phyloP scores from a whole-genome alignment of 2,797 vertebrate species.

The Poeciliopsis gracilis region DNA sequence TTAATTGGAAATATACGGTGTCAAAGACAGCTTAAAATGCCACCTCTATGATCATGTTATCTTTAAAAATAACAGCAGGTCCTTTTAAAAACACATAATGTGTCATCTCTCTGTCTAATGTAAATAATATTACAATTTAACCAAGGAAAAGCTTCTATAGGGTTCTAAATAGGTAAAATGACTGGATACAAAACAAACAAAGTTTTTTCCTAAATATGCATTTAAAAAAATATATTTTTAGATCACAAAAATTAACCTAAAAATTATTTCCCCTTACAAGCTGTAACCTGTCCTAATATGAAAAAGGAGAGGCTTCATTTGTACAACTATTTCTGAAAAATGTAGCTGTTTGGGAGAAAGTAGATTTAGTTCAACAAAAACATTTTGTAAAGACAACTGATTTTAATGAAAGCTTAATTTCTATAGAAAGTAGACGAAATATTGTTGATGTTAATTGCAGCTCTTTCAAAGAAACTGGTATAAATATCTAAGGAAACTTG shows the following conservation, averaged over 20 bases:
- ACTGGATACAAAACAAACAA: background rate
- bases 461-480: background rate
- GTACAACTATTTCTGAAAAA: background rate
- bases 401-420: background rate
- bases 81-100: background rate
- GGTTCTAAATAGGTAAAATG: background rate
- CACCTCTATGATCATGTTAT: background rate
- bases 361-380: background rate
- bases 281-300: background rate
- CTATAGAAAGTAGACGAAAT: background rate
- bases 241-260: no score
- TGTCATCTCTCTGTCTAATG: background rate
- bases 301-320: background rate
- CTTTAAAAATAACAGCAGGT: background rate
- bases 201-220: background rate
- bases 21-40: background rate
- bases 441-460: background rate
- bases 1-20: background rate
- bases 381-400: background rate
- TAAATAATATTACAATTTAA: background rate
- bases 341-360: background rate
- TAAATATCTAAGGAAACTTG: background rate
- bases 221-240: background rate
- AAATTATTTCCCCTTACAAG: background rate
- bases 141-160: background rate